Evolutionary conservation across 1,140 invertebrate species (phyloP), one percentile per base, ranked within the genome.

Genomic region (Drosophila gunungcola): DNA sequence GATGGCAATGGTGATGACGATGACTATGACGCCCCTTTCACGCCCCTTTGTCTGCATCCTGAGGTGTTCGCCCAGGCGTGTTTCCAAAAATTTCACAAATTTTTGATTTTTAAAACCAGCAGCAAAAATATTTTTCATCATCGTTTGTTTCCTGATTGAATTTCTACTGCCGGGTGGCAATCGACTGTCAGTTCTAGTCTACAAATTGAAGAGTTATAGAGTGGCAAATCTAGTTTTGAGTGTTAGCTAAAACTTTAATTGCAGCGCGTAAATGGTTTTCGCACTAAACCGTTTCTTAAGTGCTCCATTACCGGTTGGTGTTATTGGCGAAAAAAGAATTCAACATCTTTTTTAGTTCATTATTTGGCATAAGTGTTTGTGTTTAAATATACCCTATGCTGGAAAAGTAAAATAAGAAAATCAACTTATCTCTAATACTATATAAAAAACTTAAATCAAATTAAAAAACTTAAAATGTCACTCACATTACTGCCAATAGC

Each of bases 91-190:
- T 83, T 88, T 43, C 62, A 69, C 80, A 80, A 77, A 65, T 89
- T 86, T 73, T 83, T 64, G 79, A 85, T 55, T 75, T 75, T 52
- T 53, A 76, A 60, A 42, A 51, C 65, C 68, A 65, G 61, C 63
- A 64, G 68, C 81, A 64, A 75, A 76, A 89, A 85, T 82, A 89
- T 88, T 88, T 77, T 86, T 82, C 83, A 88, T 88, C 84, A 88
- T 52, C 75, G 68, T 57, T 83, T 74, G 84, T 76, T 88, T 88
- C 83, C 83, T 88, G 80, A 88, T 88, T 88, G 62, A 89, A 68
- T 89, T 76, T 11, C 56, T 39, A 45, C 36, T 36, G 13, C 16
- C 52, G 48, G 60, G 12, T 25, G 61, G 65, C 65, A 64, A 43
- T 29, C 12, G 46, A 61, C 42, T 34, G 49, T 11, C 45, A 41